These are phyloP conservation scores for Drosophila stalkeri DNA, from an alignment of 2,888 invertebrate genomes.

Conservation along the genomic window DNA sequence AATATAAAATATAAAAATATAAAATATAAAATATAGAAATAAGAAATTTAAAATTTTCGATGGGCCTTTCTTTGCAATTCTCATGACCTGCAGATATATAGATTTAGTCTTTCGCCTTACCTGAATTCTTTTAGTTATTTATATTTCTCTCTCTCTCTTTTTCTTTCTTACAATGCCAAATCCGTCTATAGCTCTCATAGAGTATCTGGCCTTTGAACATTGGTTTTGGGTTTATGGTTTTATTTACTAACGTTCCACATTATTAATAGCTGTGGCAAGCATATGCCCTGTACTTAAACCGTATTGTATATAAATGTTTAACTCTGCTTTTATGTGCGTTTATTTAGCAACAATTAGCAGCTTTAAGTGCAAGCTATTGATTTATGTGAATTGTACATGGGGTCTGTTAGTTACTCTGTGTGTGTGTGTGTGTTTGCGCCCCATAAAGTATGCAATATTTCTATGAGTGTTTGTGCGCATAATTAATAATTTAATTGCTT, in stretches of 20 bases:
- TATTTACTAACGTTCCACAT: slow-evolving; percentile 26
- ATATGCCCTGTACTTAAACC: slow-evolving; percentile 14
- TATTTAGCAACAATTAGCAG: slow-evolving; percentile 76
- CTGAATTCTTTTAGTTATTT: neutral
- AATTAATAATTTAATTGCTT: slow-evolving; percentile 84
- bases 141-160: neutral
- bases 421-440: slow-evolving; percentile 7
- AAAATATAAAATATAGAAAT: too few relatives aligned
- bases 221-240: neutral
- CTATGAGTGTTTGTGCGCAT: slow-evolving; percentile 47
- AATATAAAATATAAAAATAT: too few relatives aligned
- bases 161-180: too few relatives aligned
- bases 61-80: neutral
- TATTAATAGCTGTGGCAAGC: slow-evolving; percentile 28
- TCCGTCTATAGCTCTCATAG: neutral
- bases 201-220: neutral
- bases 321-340: slow-evolving; percentile 54
- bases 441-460: slow-evolving; percentile 31
- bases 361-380: slow-evolving; percentile 71
- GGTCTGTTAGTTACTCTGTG: neutral
- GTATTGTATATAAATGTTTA: slow-evolving; percentile 57
- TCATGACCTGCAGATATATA: neutral
- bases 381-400: slow-evolving; percentile 37
- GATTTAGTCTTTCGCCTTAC: neutral
- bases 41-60: too few relatives aligned